These are phyloP conservation scores for Dendroctonus valens DNA, from an alignment of 1,140 invertebrate genomes.

Conservation along the genomic window DNA sequence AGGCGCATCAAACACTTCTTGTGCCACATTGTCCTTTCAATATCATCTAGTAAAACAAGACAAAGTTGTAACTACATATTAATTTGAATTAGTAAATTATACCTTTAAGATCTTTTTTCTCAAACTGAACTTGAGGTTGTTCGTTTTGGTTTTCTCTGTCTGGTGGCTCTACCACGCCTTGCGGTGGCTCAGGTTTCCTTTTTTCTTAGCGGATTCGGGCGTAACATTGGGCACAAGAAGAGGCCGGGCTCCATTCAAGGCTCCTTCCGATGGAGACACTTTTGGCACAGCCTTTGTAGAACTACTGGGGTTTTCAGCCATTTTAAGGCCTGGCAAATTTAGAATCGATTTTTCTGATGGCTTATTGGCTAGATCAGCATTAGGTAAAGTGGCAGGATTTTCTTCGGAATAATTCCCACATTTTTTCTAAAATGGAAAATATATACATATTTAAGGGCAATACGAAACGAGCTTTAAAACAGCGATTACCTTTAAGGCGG, in stretches of 20 bases:
- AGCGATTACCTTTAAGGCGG: conserved; percentile 8
- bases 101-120: conserved; percentile 23
- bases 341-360: conserved; percentile 32
- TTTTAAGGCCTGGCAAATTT: conserved; percentile 16
- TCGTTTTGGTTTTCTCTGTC: conserved; percentile 37
- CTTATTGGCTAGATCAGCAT: conserved; percentile 26
- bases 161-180: conserved; percentile 42
- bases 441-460: conserved; percentile 1
- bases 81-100: neutral
- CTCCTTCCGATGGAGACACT: conserved; percentile 24
- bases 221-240: conserved; percentile 40
- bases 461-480: neutral
- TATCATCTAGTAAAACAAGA: conserved; percentile 38
- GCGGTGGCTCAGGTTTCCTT: conserved; percentile 33
- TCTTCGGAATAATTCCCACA: conserved; percentile 6
- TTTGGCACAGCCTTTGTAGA: conserved; percentile 33
- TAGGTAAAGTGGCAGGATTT: conserved; percentile 6
- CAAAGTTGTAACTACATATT: neutral
- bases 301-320: conserved; percentile 33
- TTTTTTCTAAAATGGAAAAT: conserved; percentile 26
- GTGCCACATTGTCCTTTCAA: conserved; percentile 44
- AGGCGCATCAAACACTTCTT: conserved; percentile 42
- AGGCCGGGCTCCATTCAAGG: conserved; percentile 37
- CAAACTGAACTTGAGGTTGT: conserved; percentile 36
- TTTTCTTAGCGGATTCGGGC: conserved; percentile 35